These are phyloP conservation scores for Falco rusticolus DNA, from an alignment of 2,797 vertebrate genomes.

Conservation along the genomic window DNA sequence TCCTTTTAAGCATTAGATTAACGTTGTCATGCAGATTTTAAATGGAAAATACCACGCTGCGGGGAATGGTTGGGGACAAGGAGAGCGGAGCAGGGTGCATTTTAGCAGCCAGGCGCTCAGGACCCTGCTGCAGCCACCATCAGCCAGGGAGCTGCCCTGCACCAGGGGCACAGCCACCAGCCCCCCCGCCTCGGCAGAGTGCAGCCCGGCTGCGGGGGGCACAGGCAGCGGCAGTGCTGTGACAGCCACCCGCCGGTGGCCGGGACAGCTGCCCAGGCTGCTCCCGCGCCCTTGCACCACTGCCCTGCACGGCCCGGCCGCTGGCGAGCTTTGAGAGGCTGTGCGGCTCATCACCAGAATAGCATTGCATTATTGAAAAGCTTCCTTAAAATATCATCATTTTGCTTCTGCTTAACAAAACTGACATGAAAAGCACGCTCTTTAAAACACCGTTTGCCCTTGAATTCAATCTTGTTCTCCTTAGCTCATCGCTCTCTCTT, in stretches of 20 bases:
- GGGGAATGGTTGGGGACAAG: accelerated
- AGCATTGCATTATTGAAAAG: not conserved
- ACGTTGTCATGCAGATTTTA: not conserved
- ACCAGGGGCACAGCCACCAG: not conserved
- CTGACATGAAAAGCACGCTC: not conserved
- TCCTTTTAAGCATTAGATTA: slow-evolving; percentile 27
- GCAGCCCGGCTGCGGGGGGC: accelerated
- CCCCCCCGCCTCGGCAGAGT: not conserved
- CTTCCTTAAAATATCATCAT: not conserved
- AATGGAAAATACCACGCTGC: not conserved
- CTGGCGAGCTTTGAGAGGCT: accelerated
- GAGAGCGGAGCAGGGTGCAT: not conserved
- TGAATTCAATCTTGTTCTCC: not conserved
- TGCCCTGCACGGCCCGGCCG: accelerated
- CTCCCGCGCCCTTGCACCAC: accelerated
- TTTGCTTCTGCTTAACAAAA: not conserved
- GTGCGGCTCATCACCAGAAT: not conserved
- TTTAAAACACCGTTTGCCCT: not conserved
- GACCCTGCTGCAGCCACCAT: not conserved
- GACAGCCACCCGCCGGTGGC: not conserved
- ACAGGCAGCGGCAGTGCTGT: not conserved
- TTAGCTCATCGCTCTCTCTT: not conserved
- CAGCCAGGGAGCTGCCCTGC: not conserved
- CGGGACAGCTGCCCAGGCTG: not conserved
- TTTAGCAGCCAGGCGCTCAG: not conserved